These are phyloP conservation scores for Eueides isabella DNA, from an alignment of 1,140 invertebrate genomes.

Conservation along the genomic window DNA sequence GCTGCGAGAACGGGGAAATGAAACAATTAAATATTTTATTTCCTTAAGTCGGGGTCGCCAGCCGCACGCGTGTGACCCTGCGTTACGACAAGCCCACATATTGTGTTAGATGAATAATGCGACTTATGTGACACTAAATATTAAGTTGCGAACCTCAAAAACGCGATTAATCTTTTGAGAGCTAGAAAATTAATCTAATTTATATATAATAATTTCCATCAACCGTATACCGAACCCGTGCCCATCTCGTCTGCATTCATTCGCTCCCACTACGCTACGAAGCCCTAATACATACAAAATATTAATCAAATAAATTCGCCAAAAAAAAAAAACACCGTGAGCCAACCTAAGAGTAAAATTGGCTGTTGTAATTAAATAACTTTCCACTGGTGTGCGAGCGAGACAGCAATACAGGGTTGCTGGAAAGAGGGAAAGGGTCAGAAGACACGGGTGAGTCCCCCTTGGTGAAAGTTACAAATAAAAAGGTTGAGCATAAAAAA, in stretches of 20 bases:
- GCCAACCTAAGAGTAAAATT: slow-evolving; percentile 1
- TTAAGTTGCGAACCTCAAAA: too few species aligned
- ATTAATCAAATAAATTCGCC: not conserved
- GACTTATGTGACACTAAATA: too few species aligned
- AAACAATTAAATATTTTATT: too few species aligned
- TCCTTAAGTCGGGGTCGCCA: too few species aligned
- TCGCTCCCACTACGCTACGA: not conserved
- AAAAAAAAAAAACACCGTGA: not conserved
- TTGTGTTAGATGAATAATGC: too few species aligned
- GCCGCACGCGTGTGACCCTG: too few species aligned
- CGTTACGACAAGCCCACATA: too few species aligned
- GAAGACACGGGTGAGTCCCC: slow-evolving; percentile 23
- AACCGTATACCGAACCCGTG: too few species aligned
- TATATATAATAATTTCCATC: too few species aligned
- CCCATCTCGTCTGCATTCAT: not conserved
- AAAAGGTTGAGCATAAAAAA: slow-evolving; percentile 37
- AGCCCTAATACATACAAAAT: not conserved
- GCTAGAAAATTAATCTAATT: too few species aligned
- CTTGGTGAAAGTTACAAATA: slow-evolving; percentile 34
- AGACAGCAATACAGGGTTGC: not conserved
- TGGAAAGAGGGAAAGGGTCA: not conserved
- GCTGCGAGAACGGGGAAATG: too few species aligned
- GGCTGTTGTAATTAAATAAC: slow-evolving; percentile 15
- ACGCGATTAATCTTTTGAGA: too few species aligned
- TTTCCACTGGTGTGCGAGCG: slow-evolving; percentile 12